Percentiles rank a stretch among this genome's conserved stretches.
These are phyloP conservation scores for Chromoteleia sp. DNA, from an alignment of 2,888 invertebrate species.

Conservation along the genomic window DNA sequence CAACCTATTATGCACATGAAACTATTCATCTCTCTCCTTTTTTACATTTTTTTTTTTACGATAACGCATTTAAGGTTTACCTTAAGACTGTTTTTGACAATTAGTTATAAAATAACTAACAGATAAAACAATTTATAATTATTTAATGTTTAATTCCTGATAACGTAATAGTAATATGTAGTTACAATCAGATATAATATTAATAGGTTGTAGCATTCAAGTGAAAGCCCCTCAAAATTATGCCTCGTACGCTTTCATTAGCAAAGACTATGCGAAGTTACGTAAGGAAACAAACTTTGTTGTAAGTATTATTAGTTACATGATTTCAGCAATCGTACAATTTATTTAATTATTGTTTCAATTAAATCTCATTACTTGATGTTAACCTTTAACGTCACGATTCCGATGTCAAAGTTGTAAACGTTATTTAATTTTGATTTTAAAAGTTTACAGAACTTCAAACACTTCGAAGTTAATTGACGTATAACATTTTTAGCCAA, in stretches of 20 bases:
- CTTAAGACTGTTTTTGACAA: too few species aligned
- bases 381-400: background rate
- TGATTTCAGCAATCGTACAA: background rate
- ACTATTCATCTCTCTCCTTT: too few species aligned
- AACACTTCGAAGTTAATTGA: constrained; percentile 41
- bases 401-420: constrained; percentile 1
- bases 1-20: too few species aligned
- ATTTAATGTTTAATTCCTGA: too few species aligned
- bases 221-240: constrained; percentile 86
- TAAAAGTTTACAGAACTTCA: too few species aligned
- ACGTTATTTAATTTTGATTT: constrained; percentile 29
- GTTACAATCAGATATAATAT: constrained; percentile 1
- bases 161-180: too few species aligned
- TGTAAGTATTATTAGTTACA: constrained; percentile 74
- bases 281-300: constrained; percentile 84
- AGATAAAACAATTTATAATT: too few species aligned
- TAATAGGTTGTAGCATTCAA: constrained; percentile 85
- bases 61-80: too few species aligned
- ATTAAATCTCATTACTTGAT: background rate
- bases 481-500: constrained; percentile 71
- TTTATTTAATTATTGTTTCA: constrained; percentile 13
- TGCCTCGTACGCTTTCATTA: constrained; percentile 85
- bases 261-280: constrained; percentile 86
- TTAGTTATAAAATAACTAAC: too few species aligned
- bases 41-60: too few species aligned